Base-by-base conservation (phyloP, 2,113 vertebrate species). In the Gnathonemus longibarbis region DNA sequence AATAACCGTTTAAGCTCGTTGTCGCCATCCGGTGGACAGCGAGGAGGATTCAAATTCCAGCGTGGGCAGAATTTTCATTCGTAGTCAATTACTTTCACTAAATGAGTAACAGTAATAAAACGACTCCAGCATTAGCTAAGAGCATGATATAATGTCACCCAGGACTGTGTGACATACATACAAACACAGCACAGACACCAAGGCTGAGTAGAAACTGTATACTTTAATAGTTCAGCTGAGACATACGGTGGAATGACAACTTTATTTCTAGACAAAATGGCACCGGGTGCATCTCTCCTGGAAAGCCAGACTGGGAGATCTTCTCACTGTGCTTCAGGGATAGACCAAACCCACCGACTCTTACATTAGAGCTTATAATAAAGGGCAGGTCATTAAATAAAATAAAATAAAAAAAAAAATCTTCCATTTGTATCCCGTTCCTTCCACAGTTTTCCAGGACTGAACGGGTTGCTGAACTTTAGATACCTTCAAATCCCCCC, bases 171-270 rank as follows among this genome's bases (percentile, higher is more conserved):
- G 83, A 21, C n/a, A 17, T 31, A 19, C 27, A 53, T 19, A 52
- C 66, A 84, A 2, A 39, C 8, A 42, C 2, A 42, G 19, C 19
- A 52, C 9, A 53, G 49, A 21, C 3, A 84, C 70, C 27, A 35
- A 39, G 6, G 42, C 74, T 15, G 27, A 42, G 74, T 89, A 89
- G 49, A 89, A 89, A 89, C 9, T 53, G 31, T 52, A 39, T 80
- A 56, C 52, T 89, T 89, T 89, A 56, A 27, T 77, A 80, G 74
- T 88, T 88, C 46, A 74, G 42, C 74, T 89, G 50, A 88, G 35
- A 84, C 13, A 83, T 39, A 17, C 11, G 24, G 49, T 89, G 88
- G 88, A 89, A 89, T 84, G 50, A 89, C 46, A 52, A 62, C 15
- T 53, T 52, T 21, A 21, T n/a, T 85, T 52, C 46, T 27, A 52